Evolutionary conservation across 1,140 invertebrate genomes (phyloP).

Genomic region (Halesus radiatus): DNA sequence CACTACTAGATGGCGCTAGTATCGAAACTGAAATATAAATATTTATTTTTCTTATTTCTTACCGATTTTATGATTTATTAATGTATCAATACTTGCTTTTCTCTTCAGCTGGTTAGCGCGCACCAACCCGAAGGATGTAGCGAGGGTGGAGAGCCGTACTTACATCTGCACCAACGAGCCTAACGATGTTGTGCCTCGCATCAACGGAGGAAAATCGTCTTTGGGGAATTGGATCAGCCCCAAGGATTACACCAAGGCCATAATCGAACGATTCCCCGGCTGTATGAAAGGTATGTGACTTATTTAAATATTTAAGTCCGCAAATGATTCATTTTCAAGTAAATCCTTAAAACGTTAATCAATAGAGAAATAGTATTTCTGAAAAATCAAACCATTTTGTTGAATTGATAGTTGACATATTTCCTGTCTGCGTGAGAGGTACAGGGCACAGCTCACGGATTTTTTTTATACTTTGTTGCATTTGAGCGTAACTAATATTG

Average conservation of each 20-base stretch:
- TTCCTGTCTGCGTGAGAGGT: no score
- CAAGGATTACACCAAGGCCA: conserved; percentile 84
- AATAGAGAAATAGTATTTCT: no score
- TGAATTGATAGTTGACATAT: no score
- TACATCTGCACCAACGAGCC: conserved; percentile 92
- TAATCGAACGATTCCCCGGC: conserved; percentile 91
- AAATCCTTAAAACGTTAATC: no score
- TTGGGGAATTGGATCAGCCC: conserved; percentile 97
- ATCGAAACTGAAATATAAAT: no score
- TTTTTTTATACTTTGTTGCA: no score
- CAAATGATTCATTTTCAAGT: no score
- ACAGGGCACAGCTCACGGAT: no score
- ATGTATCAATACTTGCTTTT: neutral
- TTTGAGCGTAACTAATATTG: neutral
- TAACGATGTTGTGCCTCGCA: conserved; percentile 86
- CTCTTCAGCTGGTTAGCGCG: conserved; percentile 86
- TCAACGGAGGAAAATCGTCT: conserved; percentile 80
- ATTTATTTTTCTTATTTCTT: no score
- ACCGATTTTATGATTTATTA: no score
- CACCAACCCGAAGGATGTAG: conserved; percentile 98
- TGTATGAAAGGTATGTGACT: conserved; percentile 88
- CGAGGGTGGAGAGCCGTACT: conserved; percentile 95
- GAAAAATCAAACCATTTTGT: no score
- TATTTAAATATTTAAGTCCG: neutral
- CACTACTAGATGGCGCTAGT: no score